Base-by-base conservation (phyloP, 2,888 invertebrate species). In the Latheticus oryzae region DNA sequence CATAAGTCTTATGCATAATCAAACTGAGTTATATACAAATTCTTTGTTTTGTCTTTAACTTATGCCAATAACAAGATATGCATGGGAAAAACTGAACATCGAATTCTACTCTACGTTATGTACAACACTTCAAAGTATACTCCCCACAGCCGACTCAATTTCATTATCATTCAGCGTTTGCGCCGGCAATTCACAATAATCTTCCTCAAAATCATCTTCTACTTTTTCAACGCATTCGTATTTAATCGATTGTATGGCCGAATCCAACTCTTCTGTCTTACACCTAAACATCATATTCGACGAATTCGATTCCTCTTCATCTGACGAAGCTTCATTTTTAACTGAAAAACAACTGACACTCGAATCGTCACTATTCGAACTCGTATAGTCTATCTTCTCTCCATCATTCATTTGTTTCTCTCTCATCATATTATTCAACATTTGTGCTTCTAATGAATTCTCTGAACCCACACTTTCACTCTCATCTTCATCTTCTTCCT, bases 71-170 rank as follows among this genome's bases (percentile, higher is more conserved):
- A 38, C 32, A 32, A 9, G 42, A 42, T 33, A 52, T 33, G 33
- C 52, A 38, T 42, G 32, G 9, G 11, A 47, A 33, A 42, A 52
- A 50, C 26, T 35, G 33, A 52, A 42, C 40, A 50, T 50, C 50
- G 30, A 50, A 11, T 28, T 24, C 32, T 30, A 43, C 15, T 3
- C 35, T 47, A 35, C 35, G 21, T 15, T 37, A 45, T 54, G 43
- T 54, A 37, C 33, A 42, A 5, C 23, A 16, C 3, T 32, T 61
- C 65, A 76, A 48, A 76, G 62, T 57, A 79, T 79, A 62, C 78
- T 78, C 55, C 77, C 78, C 17, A 79, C 78, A 12, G 79, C 79
- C 33, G 76, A 75, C 57, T 78, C 78, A n/a, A 79, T 73, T 60
- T 78, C 78, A 28, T 73, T 74, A 43, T 76, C 76, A 55, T 78